Conservation (phyloP, 2,113 vertebrate species). For the Proteles cristata region DNA sequence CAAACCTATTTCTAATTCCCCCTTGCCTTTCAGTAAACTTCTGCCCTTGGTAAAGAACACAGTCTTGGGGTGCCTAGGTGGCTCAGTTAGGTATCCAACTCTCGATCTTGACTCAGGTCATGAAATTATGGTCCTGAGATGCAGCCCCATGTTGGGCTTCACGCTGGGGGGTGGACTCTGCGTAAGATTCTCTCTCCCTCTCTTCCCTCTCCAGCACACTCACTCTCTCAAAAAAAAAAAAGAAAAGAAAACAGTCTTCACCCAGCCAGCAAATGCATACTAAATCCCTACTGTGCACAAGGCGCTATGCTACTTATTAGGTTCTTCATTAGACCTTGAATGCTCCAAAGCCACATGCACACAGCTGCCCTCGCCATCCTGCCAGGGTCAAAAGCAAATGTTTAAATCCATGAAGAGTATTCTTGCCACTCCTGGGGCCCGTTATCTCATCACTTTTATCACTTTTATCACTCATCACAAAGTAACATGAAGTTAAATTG, state of each 20-base stretch:
- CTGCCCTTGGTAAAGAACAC: neutral
- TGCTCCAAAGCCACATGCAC: neutral
- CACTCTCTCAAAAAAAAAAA: too few relatives aligned
- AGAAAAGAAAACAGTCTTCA: neutral
- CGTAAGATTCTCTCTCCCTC: too few relatives aligned
- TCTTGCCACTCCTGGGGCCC: neutral
- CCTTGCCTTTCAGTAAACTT: neutral
- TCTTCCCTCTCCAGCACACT: too few relatives aligned
- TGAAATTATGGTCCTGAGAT: too few relatives aligned
- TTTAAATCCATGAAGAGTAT: neutral
- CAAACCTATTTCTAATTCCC: neutral
- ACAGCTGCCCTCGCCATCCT: neutral
- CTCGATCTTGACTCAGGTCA: too few relatives aligned
- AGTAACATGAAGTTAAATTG: constrained; percentile 16
- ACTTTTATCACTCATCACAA: too few relatives aligned
- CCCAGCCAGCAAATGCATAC: neutral
- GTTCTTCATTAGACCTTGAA: neutral
- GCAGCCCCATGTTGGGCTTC: too few relatives aligned
- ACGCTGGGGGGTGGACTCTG: too few relatives aligned
- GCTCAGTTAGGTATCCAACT: too few relatives aligned
- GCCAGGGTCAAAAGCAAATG: neutral
- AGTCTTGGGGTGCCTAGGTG: neutral
- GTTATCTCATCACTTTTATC: neutral
- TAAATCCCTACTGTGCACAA: neutral
- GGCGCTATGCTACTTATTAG: neutral